A percentile compares a stretch with the other conserved stretches of the same genome.
phyloP scores from a whole-genome alignment of 1,140 invertebrate species.

The Drosophila lowei region DNA sequence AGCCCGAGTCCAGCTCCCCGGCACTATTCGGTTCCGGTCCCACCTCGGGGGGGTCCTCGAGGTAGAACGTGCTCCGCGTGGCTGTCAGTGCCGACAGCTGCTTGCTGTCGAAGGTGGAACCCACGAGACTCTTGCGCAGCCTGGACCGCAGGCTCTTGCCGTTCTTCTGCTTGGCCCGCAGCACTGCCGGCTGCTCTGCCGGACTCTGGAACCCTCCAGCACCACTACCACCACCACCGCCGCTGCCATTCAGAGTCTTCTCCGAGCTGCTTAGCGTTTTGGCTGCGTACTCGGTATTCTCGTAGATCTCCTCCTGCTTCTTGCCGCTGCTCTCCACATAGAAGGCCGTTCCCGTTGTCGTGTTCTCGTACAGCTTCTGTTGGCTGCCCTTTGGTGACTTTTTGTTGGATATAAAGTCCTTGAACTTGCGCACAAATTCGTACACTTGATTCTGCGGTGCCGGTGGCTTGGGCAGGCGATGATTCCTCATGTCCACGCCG shows the following conservation, averaged over 20 bases:
- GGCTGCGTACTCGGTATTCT: conserved; percentile 46
- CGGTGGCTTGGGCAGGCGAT: conserved; percentile 85
- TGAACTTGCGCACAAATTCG: conserved; percentile 85
- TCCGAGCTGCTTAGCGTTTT: conserved; percentile 27
- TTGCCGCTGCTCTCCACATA: conserved; percentile 58
- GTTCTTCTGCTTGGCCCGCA: conserved; percentile 84
- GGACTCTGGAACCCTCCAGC: conserved; percentile 4
- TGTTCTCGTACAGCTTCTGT: conserved; percentile 77
- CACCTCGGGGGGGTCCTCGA: conserved; percentile 84
- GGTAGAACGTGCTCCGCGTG: conserved; percentile 87
- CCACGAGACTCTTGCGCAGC: conserved; percentile 84
- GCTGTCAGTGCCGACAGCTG: conserved; percentile 60
- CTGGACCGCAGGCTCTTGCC: conserved; percentile 84
- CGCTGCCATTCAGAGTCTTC: conserved; percentile 21
- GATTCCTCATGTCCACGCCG: conserved; percentile 84
- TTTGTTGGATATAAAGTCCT: conserved; percentile 85
- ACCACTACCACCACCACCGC: too few species aligned
- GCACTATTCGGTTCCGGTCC: conserved; percentile 60
- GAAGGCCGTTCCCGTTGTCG: conserved; percentile 60
- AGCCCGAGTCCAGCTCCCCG: conserved; percentile 85
- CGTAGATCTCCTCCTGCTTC: conserved; percentile 53
- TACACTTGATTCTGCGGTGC: conserved; percentile 84
- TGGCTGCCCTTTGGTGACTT: conserved; percentile 84
- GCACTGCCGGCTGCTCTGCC: conserved; percentile 36
- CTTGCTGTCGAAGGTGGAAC: conserved; percentile 83